Evolutionary conservation across 2,113 vertebrate genomes (phyloP).

Genomic region (Varanus salvator): DNA sequence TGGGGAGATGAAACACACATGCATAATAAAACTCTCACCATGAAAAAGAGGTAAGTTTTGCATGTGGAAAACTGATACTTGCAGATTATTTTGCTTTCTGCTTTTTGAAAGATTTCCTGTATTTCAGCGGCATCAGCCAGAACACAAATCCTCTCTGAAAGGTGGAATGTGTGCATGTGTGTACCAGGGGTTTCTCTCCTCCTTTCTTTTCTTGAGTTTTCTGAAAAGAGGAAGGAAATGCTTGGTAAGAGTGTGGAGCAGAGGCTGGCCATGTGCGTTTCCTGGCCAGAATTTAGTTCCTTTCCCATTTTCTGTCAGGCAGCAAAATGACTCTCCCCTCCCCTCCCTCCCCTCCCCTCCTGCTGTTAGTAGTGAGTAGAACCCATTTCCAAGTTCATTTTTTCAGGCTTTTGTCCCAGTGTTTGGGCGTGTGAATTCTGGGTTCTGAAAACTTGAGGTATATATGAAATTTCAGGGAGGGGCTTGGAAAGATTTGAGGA

Average conservation of each 20-base stretch:
- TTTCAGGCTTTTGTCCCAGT: no score
- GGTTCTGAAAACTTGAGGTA: no score
- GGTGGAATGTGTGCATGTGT: background rate
- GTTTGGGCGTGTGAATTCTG: no score
- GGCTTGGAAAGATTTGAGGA: no score
- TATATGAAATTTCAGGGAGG: no score
- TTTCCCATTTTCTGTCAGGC: no score
- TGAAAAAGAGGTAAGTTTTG: slow-evolving; percentile 71
- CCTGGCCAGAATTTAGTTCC: background rate
- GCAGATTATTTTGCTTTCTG: slow-evolving; percentile 39
- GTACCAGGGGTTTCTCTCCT: background rate
- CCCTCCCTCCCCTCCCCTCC: background rate
- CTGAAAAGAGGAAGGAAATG: background rate
- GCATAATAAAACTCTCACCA: slow-evolving; percentile 68
- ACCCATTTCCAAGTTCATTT: no score
- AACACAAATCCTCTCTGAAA: background rate
- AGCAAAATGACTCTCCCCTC: no score
- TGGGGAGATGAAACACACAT: slow-evolving; percentile 67
- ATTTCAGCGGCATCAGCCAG: background rate
- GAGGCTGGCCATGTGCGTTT: background rate
- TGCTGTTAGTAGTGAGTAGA: no score
- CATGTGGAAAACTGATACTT: slow-evolving; percentile 64
- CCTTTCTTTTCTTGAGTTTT: background rate
- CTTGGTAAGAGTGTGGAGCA: background rate
- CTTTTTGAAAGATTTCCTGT: slow-evolving; percentile 21